Conservation (phyloP, 2,888 invertebrate genomes). For the Drosophila antonietae region DNA sequence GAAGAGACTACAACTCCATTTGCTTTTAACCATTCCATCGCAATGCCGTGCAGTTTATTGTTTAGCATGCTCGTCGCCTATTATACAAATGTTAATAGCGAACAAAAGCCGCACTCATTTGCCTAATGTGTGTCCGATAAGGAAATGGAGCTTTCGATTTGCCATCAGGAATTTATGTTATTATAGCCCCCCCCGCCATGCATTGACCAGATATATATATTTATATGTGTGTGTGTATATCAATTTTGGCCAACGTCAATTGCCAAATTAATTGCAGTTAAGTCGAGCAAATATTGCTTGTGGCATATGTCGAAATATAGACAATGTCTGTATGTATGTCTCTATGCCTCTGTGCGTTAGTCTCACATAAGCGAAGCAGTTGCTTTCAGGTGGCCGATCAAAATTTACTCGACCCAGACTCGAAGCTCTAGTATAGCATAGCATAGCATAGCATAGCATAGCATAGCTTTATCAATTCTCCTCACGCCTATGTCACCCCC, state of each 20-base stretch:
- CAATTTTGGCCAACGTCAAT: conserved; percentile 72
- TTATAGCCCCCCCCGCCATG: conserved; percentile 13
- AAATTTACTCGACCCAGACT: conserved; percentile 9
- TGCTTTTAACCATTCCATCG: conserved; percentile 49
- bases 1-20: conserved; percentile 65
- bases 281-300: conserved; percentile 72
- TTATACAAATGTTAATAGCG: conserved; percentile 61
- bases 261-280: conserved; percentile 84
- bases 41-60: conserved; percentile 68
- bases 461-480: conserved; percentile 11
- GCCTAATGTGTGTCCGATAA: conserved; percentile 69
- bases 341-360: neutral
- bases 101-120: conserved; percentile 68
- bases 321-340: neutral
- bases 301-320: conserved; percentile 6
- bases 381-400: conserved; percentile 20
- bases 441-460: neutral
- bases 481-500: neutral
- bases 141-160: conserved; percentile 49
- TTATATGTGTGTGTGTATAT: neutral
- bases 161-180: conserved; percentile 44
- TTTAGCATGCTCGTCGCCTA: conserved; percentile 73
- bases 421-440: neutral
- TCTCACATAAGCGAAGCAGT: conserved; percentile 6
- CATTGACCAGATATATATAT: neutral